Evolutionary conservation across 2,113 vertebrate genomes (phyloP), one percentile per base, ranked within the genome.

Genomic region (Puntigrus tetrazona): DNA sequence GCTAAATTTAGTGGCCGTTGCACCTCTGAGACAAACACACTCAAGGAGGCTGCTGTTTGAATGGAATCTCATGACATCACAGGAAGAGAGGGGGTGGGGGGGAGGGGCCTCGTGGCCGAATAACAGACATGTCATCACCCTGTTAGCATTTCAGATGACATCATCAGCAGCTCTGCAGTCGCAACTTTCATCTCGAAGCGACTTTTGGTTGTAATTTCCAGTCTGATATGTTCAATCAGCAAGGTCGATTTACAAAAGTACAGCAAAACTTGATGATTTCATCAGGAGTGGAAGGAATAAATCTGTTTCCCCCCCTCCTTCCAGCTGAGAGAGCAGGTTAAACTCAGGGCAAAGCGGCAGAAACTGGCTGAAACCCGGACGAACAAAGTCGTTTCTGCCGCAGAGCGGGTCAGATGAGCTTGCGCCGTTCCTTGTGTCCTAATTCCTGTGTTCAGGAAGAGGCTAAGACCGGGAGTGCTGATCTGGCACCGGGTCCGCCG

Each of bases 21-120:
- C 81, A 88, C 57, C 76, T 86, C 63, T 38, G 76, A 86, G 69
- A 88, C 87, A 77, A 82, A 59, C 74, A 61, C 34, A 45, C 65
- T 85, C 22, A 55, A 87, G 70, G 73, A 85, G 50, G 29, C 79
- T 65, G 59, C 65, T 70, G 27, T 61, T n/a, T 82, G 83, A 87
- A 85, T 87, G 83, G 79, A 85, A 85, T 85, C 83, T 79, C 45
- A 34, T 87, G 79, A 82, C 84, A 84, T 88, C 87, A 88, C 69
- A 83, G 76, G 84, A 85, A 81, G 84, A 31, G 69, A 45, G 67
- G 29, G 67, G 55, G 27, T 22, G 52, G 76, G 59, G 83, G 52
- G 87, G 84, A 82, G 83, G 86, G 59, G 73, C 45, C 75, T 18
- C 45, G 55, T 47, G 74, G 27, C 70, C 25, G 36, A 82, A 72